Base-by-base conservation (phyloP, 1,140 invertebrate genomes). In the Anoplolepis gracilipes region DNA sequence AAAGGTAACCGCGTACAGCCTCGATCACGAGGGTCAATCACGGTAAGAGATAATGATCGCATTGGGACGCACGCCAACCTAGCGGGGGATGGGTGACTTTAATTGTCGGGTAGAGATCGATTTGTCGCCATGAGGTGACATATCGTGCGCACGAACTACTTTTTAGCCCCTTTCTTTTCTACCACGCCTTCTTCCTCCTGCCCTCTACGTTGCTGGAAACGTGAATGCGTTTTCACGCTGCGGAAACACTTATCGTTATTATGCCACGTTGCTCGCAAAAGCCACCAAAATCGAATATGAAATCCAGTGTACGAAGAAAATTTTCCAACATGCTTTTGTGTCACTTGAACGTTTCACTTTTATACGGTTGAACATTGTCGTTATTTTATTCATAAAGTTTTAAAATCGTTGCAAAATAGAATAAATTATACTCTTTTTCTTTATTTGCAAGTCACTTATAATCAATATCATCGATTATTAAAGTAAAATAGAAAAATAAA, bases 91-190 rank as follows among this genome's bases (percentile, higher is more conserved):
- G 89, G 91, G 90, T 90, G 91, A 93, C 92, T 94, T 94, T 94
- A 94, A 95, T 94, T 94, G 93, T 90, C 65, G 88, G 53, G 82
- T 84, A 91, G 84, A 92, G 91, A 94, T 94, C 94, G 93, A 95
- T 95, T 94, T 94, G 94, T 94, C 92, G 92, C 91, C 86, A 90
- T 77, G 75, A 81, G 84, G 75, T 61, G 84, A 46, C 75, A 79
- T 89, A 85, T 89, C 89, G 76, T 82, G 85, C 69, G 79, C 78
- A 79, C 88, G 49, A 84, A 84, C 85, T 42, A 67, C 75, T 70
- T 85, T 84, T 81, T 76, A 72, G 59, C 53, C 76, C 49, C 61
- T 67, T 77, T 85, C 85, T 89, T 81, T 79, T 36, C 16, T 42
- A 39, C 19, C 25, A 39, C 19, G 46, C 13, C 42, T 10, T 81